A percentile compares a stretch with the other conserved stretches of the same genome.
Conservation (phyloP, 2,888 invertebrate species). For the Diogma glabrata region DNA sequence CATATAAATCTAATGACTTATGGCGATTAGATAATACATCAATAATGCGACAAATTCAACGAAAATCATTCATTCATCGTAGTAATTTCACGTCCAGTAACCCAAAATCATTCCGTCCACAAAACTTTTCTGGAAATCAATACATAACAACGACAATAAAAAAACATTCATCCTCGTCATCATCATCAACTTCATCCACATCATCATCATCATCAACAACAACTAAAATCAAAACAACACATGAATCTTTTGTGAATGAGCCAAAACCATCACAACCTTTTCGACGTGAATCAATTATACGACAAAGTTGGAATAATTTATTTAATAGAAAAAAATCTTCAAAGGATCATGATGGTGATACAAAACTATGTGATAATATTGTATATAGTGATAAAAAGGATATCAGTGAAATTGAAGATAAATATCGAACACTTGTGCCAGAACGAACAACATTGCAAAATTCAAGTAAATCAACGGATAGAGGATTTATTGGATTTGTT, state of each 20-base stretch:
- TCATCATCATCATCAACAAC: neutral
- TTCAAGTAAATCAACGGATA: neutral
- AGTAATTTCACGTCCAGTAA: neutral
- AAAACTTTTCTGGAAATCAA: neutral
- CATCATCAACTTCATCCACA: neutral
- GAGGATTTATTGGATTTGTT: slow-evolving; percentile 5
- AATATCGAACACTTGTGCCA: too few species aligned
- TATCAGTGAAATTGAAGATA: neutral
- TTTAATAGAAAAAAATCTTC: slow-evolving; percentile 7
- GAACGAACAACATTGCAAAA: neutral
- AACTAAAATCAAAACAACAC: neutral
- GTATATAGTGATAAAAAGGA: neutral
- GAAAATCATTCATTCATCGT: neutral
- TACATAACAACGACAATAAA: neutral
- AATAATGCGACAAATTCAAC: slow-evolving; percentile 3
- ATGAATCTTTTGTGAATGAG: neutral
- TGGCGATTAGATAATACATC: slow-evolving; percentile 4
- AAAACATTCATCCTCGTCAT: neutral
- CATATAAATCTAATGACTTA: slow-evolving; percentile 7
- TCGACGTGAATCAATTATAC: slow-evolving; percentile 4
- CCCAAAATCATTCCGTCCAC: neutral
- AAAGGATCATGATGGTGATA: neutral
- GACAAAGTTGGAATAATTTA: slow-evolving; percentile 11
- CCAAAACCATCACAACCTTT: neutral
- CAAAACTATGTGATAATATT: neutral